Percentiles rank a stretch among this genome's conserved stretches.
Evolutionary conservation across 2,797 vertebrate species (phyloP).

Genomic region (Perodicticus potto): DNA sequence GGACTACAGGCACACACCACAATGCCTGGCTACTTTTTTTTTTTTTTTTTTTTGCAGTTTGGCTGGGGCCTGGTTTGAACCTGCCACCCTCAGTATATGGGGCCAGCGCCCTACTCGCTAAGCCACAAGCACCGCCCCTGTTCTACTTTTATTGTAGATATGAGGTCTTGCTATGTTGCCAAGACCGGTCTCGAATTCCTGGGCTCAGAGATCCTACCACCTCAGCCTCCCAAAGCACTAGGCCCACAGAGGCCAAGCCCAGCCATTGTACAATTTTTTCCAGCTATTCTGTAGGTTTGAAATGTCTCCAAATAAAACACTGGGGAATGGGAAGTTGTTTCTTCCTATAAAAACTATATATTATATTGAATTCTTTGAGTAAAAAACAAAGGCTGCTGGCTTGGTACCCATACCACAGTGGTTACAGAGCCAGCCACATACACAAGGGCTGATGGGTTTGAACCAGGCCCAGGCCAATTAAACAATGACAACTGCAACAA

Average conservation of each 20-base stretch:
- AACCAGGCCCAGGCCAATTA: too few species aligned
- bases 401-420: background rate
- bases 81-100: too few species aligned
- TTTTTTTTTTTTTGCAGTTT: too few species aligned
- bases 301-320: conserved; percentile 46
- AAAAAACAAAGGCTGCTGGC: background rate
- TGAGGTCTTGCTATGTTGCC: background rate
- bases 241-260: background rate
- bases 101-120: too few species aligned
- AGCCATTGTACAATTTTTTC: background rate
- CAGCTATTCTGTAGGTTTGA: background rate
- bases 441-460: too few species aligned
- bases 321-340: background rate
- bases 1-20: too few species aligned
- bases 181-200: background rate
- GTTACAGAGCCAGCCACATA: too few species aligned
- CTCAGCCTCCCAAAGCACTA: background rate
- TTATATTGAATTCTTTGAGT: background rate
- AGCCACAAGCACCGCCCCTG: too few species aligned
- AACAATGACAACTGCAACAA: too few species aligned
- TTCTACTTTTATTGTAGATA: too few species aligned
- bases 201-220: background rate
- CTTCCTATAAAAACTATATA: background rate
- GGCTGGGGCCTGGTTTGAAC: too few species aligned
- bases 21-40: too few species aligned